phyloP scores from a whole-genome alignment of 2,797 vertebrate species.

The Microhierax caerulescens region DNA sequence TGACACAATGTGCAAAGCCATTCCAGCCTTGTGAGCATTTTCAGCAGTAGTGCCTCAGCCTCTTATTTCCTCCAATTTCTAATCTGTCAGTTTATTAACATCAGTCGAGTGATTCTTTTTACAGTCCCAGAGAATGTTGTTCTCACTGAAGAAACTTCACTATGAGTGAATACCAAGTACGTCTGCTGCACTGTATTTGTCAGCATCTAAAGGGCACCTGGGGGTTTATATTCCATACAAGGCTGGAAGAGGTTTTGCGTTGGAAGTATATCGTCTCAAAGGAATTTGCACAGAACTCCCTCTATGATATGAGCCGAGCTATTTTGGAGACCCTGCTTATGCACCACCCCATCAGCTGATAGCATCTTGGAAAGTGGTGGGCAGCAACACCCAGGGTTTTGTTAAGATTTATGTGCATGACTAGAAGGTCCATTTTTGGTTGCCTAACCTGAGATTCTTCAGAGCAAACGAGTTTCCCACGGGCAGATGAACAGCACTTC shows the following conservation, averaged over 20 bases:
- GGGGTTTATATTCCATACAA: not conserved
- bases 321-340: not conserved
- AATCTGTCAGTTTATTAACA: conserved; percentile 25
- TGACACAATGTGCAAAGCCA: not conserved
- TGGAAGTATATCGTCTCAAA: not conserved
- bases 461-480: not conserved
- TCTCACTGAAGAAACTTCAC: not conserved
- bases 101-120: not conserved
- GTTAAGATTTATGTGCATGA: not conserved
- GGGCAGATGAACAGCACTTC: not conserved
- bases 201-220: not conserved
- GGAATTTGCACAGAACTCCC: not conserved
- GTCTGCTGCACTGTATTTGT: not conserved
- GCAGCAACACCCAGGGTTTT: not conserved
- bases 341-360: not conserved
- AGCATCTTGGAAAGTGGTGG: not conserved
- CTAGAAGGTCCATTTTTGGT: not conserved
- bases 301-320: not conserved
- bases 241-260: not conserved
- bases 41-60: not conserved
- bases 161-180: not conserved
- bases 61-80: not conserved
- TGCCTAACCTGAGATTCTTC: not conserved
- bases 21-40: not conserved
- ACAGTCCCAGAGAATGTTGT: not conserved